A percentile compares a stretch with the other conserved stretches of the same genome.
Conservation (phyloP, 2,797 vertebrate genomes). For the Mormyrus proboscirostris region DNA sequence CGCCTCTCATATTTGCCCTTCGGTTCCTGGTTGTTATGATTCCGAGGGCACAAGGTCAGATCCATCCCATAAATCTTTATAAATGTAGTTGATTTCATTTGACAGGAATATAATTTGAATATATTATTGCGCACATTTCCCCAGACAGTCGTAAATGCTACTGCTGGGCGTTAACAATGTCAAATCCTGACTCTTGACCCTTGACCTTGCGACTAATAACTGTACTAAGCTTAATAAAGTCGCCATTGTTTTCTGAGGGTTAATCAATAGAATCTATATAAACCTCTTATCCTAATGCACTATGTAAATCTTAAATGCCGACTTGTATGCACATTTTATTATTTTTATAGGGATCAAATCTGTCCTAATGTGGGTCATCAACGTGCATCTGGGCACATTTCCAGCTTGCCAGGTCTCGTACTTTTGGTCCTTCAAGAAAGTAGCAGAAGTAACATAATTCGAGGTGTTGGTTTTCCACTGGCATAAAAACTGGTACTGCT, state of each 20-base stretch:
- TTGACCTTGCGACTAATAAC: neutral
- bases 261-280: neutral
- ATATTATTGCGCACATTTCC: neutral
- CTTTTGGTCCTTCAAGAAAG: neutral
- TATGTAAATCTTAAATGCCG: neutral
- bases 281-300: neutral
- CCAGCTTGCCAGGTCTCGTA: neutral
- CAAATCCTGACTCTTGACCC: conserved; percentile 9
- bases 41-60: neutral
- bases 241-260: neutral
- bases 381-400: neutral
- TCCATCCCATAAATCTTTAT: neutral
- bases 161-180: neutral
- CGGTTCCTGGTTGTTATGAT: neutral
- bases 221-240: neutral
- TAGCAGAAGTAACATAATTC: neutral
- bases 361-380: neutral
- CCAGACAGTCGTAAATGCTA: neutral
- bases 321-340: neutral
- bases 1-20: neutral
- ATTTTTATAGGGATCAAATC: neutral
- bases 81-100: conserved; percentile 1
- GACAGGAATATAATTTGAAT: neutral
- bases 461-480: neutral
- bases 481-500: neutral